These are phyloP conservation scores for Agrotis ipsilon DNA, from an alignment of 2,888 invertebrate species.

Conservation along the genomic window DNA sequence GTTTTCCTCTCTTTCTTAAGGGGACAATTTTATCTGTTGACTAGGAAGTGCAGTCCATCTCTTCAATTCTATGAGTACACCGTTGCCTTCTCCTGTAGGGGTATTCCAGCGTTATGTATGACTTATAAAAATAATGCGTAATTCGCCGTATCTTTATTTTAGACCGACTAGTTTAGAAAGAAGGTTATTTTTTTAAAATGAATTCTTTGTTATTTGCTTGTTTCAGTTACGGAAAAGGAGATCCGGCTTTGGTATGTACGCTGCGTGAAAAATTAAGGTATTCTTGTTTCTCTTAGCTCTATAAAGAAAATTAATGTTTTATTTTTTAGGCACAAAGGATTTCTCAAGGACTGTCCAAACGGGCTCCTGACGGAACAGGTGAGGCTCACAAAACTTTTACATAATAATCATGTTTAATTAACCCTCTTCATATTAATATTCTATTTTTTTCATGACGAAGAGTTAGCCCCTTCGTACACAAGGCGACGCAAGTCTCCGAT, in stretches of 20 bases:
- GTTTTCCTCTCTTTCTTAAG: too few relatives aligned
- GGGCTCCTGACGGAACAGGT: constrained; percentile 98
- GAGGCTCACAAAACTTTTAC: constrained; percentile 47
- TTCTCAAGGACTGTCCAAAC: constrained; percentile 98
- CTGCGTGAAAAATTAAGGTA: neutral
- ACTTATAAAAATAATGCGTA: too few relatives aligned
- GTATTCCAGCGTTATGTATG: too few relatives aligned
- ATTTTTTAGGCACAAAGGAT: constrained; percentile 96
- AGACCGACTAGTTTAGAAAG: too few relatives aligned
- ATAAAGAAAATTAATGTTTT: neutral
- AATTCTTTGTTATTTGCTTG: constrained; percentile 75
- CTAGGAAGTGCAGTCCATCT: too few relatives aligned
- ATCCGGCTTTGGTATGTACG: constrained; percentile 95
- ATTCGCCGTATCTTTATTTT: too few relatives aligned
- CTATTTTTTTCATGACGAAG: too few relatives aligned
- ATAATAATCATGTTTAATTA: neutral
- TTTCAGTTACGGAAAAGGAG: constrained; percentile 97
- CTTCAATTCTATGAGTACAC: too few relatives aligned
- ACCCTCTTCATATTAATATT: neutral
- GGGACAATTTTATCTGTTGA: too few relatives aligned
- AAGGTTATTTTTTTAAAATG: neutral
- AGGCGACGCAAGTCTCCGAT: too few relatives aligned
- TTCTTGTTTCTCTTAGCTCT: neutral
- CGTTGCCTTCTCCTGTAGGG: too few relatives aligned
- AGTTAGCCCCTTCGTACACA: too few relatives aligned